phyloP scores from a whole-genome alignment of 1,140 invertebrate genomes.

The Agrypnia vestita region DNA sequence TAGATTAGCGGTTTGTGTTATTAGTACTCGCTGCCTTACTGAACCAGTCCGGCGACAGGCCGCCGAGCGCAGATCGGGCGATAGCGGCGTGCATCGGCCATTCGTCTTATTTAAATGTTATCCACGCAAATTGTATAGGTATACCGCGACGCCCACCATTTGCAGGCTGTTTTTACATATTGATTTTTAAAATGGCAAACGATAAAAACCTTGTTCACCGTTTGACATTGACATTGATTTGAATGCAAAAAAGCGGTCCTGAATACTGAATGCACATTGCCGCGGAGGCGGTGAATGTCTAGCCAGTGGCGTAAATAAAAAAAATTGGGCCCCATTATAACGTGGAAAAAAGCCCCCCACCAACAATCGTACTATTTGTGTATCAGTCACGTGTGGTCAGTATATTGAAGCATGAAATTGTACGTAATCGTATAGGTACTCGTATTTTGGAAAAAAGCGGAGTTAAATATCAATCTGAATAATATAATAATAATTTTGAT shows the following conservation, averaged over 20 bases:
- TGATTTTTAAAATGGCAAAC: conserved; percentile 32
- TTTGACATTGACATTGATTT: conserved; percentile 62
- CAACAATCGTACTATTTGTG: no score
- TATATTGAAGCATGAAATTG: no score
- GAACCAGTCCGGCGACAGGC: background rate
- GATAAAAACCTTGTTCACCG: conserved; percentile 59
- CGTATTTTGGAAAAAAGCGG: no score
- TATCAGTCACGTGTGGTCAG: no score
- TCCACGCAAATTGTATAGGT: conserved; percentile 11
- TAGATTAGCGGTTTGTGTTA: background rate
- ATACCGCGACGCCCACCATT: conserved; percentile 2
- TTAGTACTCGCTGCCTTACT: background rate
- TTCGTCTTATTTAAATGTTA: conserved; percentile 54
- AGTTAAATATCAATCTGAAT: no score
- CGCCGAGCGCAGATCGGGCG: background rate
- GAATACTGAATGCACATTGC: conserved; percentile 28
- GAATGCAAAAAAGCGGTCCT: conserved; percentile 54
- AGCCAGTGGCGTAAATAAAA: no score
- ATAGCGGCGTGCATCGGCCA: conserved; percentile 34
- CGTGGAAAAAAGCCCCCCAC: no score
- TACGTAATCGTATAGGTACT: no score
- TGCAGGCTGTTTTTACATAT: conserved; percentile 8
- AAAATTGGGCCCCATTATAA: no score
- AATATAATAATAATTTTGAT: no score
- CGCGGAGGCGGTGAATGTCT: conserved; percentile 11